A percentile compares a stretch with the other conserved stretches of the same genome.
Conservation (phyloP, 2,113 vertebrate genomes). For the Diadophis punctatus region DNA sequence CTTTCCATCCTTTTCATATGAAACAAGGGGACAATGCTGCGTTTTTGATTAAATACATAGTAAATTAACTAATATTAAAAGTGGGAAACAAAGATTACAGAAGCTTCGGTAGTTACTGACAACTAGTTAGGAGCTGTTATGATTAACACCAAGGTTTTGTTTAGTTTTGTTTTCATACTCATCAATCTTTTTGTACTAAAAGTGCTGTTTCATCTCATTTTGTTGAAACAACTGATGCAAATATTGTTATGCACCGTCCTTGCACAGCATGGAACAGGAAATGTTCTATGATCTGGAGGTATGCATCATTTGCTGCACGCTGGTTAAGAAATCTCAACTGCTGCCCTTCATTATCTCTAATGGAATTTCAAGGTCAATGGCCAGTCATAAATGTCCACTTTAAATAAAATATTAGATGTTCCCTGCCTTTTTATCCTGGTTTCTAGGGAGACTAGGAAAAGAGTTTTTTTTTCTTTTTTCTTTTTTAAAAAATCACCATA, state of each 20-base stretch:
- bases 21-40: background rate
- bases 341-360: slow-evolving; percentile 70
- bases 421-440: slow-evolving; percentile 51
- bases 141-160: background rate
- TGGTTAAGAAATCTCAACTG: slow-evolving; percentile 30
- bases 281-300: slow-evolving; percentile 26
- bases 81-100: background rate
- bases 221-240: background rate
- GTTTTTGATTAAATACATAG: background rate
- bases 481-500: background rate
- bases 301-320: slow-evolving; percentile 57
- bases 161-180: background rate
- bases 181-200: background rate
- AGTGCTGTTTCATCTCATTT: background rate
- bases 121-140: background rate
- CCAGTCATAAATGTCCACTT: slow-evolving; percentile 65
- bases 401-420: slow-evolving; percentile 69
- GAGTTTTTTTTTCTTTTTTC: background rate
- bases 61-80: background rate
- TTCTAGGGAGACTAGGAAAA: slow-evolving; percentile 54
- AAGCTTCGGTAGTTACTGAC: background rate
- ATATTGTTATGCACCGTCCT: background rate
- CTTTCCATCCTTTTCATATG: background rate
- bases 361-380: slow-evolving; percentile 73
- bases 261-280: slow-evolving; percentile 21